Percentiles rank a stretch among this genome's conserved stretches.
These are phyloP conservation scores for Monopis laevigella DNA, from an alignment of 2,888 invertebrate genomes.

Conservation along the genomic window DNA sequence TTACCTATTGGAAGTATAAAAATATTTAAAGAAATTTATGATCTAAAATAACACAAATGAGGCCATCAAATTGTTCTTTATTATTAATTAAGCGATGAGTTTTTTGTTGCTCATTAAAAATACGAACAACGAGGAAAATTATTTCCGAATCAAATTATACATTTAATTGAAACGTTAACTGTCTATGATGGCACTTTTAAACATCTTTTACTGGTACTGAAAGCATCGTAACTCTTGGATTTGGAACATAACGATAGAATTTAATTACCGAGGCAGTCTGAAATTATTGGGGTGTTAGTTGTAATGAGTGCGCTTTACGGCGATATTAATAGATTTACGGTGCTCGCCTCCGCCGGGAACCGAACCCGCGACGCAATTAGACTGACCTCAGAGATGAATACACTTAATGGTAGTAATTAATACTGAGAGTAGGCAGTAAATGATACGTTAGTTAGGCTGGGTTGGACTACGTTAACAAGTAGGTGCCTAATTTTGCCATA, in stretches of 20 bases:
- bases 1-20: too few relatives aligned
- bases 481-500: too few relatives aligned
- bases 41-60: slow-evolving; percentile 6
- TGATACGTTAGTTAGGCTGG: too few relatives aligned
- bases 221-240: slow-evolving; percentile 60
- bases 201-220: slow-evolving; percentile 49
- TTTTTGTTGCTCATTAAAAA: slow-evolving; percentile 7
- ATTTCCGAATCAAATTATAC: slow-evolving; percentile 17
- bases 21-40: too few relatives aligned
- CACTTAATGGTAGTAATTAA: too few relatives aligned
- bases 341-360: too few relatives aligned
- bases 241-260: slow-evolving; percentile 59
- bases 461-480: too few relatives aligned
- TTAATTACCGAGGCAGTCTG: slow-evolving; percentile 57
- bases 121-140: slow-evolving; percentile 1
- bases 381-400: too few relatives aligned
- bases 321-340: slow-evolving; percentile 49
- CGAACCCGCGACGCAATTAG: too few relatives aligned
- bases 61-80: slow-evolving; percentile 6
- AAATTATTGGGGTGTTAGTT: slow-evolving; percentile 58
- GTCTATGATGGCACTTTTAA: slow-evolving; percentile 25
- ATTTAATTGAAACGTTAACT: slow-evolving; percentile 23
- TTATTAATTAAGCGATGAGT: slow-evolving; percentile 8
- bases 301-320: slow-evolving; percentile 51
- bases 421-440: too few relatives aligned